Evolutionary conservation across 1,140 invertebrate genomes (phyloP).

Genomic region (Diuraphis noxia): DNA sequence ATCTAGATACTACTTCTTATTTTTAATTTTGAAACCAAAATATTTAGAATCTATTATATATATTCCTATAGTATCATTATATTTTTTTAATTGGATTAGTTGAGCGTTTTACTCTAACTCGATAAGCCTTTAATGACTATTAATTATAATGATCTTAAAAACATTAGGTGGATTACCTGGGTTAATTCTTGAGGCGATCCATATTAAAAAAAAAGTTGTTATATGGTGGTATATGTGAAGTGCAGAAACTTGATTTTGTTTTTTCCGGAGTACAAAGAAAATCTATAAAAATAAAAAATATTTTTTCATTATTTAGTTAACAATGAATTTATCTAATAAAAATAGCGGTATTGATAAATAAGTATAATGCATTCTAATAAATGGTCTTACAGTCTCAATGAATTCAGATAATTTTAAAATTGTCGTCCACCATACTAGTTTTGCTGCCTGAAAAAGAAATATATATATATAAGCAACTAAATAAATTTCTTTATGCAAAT

Average conservation of each 20-base stretch:
- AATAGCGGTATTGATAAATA: neutral
- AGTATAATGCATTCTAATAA: neutral
- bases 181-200: slow-evolving; percentile 72
- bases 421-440: slow-evolving; percentile 56
- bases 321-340: neutral
- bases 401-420: slow-evolving; percentile 56
- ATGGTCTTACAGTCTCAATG: slow-evolving; percentile 56
- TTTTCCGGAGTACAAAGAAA: slow-evolving; percentile 75
- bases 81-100: neutral
- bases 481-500: neutral
- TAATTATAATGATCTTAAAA: neutral
- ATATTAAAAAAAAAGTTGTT: slow-evolving; percentile 69
- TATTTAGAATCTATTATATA: neutral
- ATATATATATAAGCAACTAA: neutral
- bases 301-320: neutral
- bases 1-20: neutral
- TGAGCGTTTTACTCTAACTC: slow-evolving; percentile 6
- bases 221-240: slow-evolving; percentile 72
- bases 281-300: slow-evolving; percentile 57
- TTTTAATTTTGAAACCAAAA: neutral
- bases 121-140: slow-evolving; percentile 54
- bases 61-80: neutral
- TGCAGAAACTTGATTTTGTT: slow-evolving; percentile 71
- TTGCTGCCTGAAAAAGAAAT: slow-evolving; percentile 55
- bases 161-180: slow-evolving; percentile 66